These are phyloP conservation scores for Nycticebus coucang DNA, from an alignment of 2,113 vertebrate genomes.

Conservation along the genomic window DNA sequence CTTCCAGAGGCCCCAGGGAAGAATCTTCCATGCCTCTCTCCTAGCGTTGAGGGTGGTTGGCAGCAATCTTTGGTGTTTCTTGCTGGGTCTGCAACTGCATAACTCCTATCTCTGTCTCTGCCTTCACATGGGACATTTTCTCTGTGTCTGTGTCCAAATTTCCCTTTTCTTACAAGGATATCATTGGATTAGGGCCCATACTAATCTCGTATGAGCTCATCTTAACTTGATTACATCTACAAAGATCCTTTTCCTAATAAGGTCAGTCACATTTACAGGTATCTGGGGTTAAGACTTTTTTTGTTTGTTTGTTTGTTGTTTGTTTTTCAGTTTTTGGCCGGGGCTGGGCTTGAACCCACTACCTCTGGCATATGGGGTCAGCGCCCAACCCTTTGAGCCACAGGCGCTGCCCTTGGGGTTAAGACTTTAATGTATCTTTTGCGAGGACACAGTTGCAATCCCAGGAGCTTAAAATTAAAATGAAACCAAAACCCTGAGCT, in stretches of 20 bases:
- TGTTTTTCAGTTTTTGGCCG: too few relatives aligned
- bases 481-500: background rate
- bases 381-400: too few relatives aligned
- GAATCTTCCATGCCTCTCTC: background rate
- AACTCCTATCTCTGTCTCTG: background rate
- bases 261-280: background rate
- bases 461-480: background rate
- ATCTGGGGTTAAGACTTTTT: background rate
- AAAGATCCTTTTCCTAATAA: slow-evolving; percentile 33
- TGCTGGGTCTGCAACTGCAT: background rate
- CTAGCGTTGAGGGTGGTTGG: background rate
- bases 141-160: background rate
- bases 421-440: slow-evolving; percentile 3
- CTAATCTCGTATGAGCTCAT: background rate
- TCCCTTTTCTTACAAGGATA: background rate
- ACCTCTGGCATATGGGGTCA: too few relatives aligned
- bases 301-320: too few relatives aligned
- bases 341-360: too few relatives aligned
- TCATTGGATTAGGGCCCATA: background rate
- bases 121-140: background rate
- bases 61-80: background rate
- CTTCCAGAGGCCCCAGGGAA: background rate
- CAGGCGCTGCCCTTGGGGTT: too few relatives aligned
- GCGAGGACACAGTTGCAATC: background rate
- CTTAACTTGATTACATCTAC: background rate